phyloP scores from a whole-genome alignment of 2,113 vertebrate genomes.

The Oceanodroma tethys region DNA sequence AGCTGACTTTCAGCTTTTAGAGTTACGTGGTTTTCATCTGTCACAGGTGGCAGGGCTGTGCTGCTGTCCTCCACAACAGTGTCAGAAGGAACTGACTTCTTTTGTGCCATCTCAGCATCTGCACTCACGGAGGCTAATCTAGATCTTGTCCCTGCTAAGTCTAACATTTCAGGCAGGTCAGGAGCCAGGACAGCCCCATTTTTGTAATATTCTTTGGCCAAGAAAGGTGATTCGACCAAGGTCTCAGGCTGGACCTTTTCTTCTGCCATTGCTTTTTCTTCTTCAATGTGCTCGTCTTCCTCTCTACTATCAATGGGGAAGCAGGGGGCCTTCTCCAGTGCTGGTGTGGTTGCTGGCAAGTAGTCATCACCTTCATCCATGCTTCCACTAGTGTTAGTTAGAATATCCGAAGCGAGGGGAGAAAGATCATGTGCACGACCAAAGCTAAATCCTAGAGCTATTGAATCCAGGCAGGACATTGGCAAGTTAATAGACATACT shows the following conservation, averaged over 20 bases:
- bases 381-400: slow-evolving; percentile 93
- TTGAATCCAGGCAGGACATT: slow-evolving; percentile 87
- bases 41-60: slow-evolving; percentile 73
- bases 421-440: slow-evolving; percentile 87
- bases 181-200: slow-evolving; percentile 89
- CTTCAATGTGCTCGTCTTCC: slow-evolving; percentile 44
- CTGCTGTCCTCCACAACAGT: slow-evolving; percentile 74
- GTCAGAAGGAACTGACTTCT: slow-evolving; percentile 83
- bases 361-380: slow-evolving; percentile 93
- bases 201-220: slow-evolving; percentile 83
- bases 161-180: slow-evolving; percentile 96
- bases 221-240: slow-evolving; percentile 79
- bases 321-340: slow-evolving; percentile 82
- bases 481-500: slow-evolving; percentile 97
- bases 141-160: slow-evolving; percentile 88
- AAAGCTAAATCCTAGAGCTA: slow-evolving; percentile 87
- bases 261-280: slow-evolving; percentile 50
- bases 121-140: slow-evolving; percentile 86
- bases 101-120: slow-evolving; percentile 81
- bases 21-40: slow-evolving; percentile 79
- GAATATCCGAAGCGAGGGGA: slow-evolving; percentile 93
- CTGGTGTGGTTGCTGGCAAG: slow-evolving; percentile 90
- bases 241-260: slow-evolving; percentile 76
- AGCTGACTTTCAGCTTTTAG: slow-evolving; percentile 90
- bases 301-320: slow-evolving; percentile 81